Base-by-base conservation (phyloP, 2,888 invertebrate species). In the Caenorhabditis sp. region DNA sequence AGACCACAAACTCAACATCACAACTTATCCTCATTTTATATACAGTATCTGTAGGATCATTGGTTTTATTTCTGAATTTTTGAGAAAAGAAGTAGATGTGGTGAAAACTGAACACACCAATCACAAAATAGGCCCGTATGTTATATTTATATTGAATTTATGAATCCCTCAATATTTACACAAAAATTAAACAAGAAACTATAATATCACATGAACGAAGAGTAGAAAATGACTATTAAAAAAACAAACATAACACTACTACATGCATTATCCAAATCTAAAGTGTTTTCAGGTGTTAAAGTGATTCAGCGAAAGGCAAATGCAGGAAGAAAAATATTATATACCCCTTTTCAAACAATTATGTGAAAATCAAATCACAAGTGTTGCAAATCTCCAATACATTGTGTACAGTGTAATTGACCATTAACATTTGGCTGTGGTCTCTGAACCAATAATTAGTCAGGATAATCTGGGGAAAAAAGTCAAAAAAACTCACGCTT, bases 371-470 rank as follows among this genome's bases (percentile, higher is more conserved):
- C 6, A 43, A 49, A 62, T 78, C 66, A 82, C 21, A 82, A 53
- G 21, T 75, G 75, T 54, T 81, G 73, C 69, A 86, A 60, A 55
- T 81, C 66, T 62, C 86, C 86, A 37, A 79, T 80, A 66, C 86
- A 86, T 57, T 87, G 84, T 27, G 81, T 81, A 68, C 86, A 86
- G 60, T 86, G 86, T 17, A 84, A 65, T 19, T 79, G 77, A 6
- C 76, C 75, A 31, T 78, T 62, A 12, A 68, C 43, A 50, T 62
- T 60, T 12, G 54, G 37, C 31, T 62, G 67, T 1, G 77, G 69
- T 49, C 63, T 69, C 79, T 79, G 67, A 24, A 75, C 70, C 51
- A 55, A 58, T 4, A n/a, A n/a, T n/a, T n/a, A n/a, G n/a, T n/a
- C n/a, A n/a, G n/a, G n/a, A n/a, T 19, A 10, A 57, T 51, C 8